A percentile compares a stretch with the other conserved stretches of the same genome.
Conservation (phyloP, 2,797 vertebrate species). For the Sebastes nivosus region DNA sequence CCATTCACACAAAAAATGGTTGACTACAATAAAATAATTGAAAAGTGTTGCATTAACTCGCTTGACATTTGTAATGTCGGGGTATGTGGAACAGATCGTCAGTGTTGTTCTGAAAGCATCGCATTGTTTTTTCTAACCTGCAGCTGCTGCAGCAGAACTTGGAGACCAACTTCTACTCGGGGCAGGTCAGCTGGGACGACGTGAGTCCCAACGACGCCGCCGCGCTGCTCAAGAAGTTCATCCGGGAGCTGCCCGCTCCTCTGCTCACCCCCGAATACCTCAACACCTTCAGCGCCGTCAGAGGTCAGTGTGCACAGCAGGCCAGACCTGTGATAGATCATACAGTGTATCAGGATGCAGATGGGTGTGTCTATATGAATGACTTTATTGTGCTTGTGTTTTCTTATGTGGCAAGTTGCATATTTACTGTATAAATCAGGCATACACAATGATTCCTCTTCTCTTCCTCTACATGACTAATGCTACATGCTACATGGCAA, state of each 20-base stretch:
- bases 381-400: not conserved
- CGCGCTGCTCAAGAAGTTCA: constrained; percentile 92
- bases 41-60: not conserved
- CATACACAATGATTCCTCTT: not conserved
- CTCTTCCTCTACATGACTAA: not conserved
- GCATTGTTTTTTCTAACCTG: not conserved
- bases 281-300: constrained; percentile 87
- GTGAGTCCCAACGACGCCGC: constrained; percentile 90
- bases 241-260: constrained; percentile 89
- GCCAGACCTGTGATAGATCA: not conserved
- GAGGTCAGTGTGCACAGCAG: constrained; percentile 66
- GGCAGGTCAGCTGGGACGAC: constrained; percentile 88
- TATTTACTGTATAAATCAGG: not conserved
- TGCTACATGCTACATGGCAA: not conserved
- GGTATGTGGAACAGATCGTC: not conserved
- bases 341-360: not conserved
- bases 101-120: not conserved
- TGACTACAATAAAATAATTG: not conserved
- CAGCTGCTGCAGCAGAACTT: constrained; percentile 88
- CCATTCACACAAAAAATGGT: not conserved
- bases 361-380: not conserved
- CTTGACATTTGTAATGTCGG: not conserved
- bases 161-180: constrained; percentile 87
- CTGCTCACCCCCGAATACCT: constrained; percentile 92
- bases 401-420: not conserved